phyloP scores from a whole-genome alignment of 2,797 vertebrate genomes.

The Sparus aurata region DNA sequence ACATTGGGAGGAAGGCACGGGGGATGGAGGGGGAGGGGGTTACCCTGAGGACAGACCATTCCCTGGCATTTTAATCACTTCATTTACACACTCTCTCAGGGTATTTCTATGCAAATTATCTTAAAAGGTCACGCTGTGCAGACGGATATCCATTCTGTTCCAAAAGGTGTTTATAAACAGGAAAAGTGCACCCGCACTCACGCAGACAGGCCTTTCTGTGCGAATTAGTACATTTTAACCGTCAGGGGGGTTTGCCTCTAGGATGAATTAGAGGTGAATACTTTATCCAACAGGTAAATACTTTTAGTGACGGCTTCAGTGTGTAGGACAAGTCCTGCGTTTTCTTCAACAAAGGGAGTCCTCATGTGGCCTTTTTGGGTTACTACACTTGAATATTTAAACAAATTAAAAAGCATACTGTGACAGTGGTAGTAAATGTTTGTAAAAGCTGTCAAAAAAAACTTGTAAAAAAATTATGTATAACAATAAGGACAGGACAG shows the following conservation, averaged over 20 bases:
- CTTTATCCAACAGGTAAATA: slow-evolving; percentile 19
- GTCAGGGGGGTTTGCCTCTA: slow-evolving; percentile 13
- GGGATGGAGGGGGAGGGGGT: neutral
- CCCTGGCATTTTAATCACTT: slow-evolving; percentile 79
- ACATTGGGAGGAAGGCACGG: neutral
- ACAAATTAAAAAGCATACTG: neutral
- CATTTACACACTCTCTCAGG: slow-evolving; percentile 67
- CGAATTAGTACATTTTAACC: slow-evolving; percentile 24
- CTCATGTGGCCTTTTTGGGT: slow-evolving; percentile 54
- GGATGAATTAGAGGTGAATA: slow-evolving; percentile 13
- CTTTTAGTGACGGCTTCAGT: neutral
- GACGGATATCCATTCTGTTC: slow-evolving; percentile 59
- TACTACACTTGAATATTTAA: slow-evolving; percentile 16
- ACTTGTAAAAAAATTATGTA: no score
- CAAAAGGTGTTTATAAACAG: slow-evolving; percentile 69
- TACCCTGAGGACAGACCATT: slow-evolving; percentile 67
- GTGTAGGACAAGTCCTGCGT: rapidly evolving
- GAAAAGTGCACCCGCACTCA: slow-evolving; percentile 33
- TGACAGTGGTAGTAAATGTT: rapidly evolving
- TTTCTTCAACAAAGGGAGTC: slow-evolving; percentile 51
- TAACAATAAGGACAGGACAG: neutral
- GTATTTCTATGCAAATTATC: slow-evolving; percentile 79
- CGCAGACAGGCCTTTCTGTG: slow-evolving; percentile 9
- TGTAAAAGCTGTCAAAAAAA: no score
- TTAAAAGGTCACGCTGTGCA: slow-evolving; percentile 76